Percentiles rank a stretch among this genome's conserved stretches.
These are phyloP conservation scores for Cydia splendana DNA, from an alignment of 1,140 invertebrate species.

Conservation along the genomic window DNA sequence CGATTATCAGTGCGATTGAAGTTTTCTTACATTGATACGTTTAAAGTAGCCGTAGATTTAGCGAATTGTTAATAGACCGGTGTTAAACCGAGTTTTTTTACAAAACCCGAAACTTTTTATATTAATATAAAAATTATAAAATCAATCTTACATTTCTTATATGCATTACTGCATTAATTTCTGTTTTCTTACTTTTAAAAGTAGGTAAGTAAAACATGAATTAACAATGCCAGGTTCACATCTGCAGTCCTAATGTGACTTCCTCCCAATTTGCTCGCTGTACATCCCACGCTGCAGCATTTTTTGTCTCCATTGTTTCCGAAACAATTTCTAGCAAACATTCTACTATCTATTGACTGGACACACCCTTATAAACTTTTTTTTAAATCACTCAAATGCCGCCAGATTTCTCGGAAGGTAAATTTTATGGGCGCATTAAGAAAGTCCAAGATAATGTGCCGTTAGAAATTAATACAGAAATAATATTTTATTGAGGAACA, in stretches of 20 bases:
- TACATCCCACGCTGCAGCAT: slow-evolving; percentile 15
- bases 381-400: slow-evolving; percentile 15
- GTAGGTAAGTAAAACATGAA: neutral
- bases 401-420: slow-evolving; percentile 21
- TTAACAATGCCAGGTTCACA: neutral
- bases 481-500: slow-evolving; percentile 46
- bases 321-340: slow-evolving; percentile 43
- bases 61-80: no score
- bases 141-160: neutral
- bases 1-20: slow-evolving; percentile 33
- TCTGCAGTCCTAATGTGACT: slow-evolving; percentile 24
- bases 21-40: neutral
- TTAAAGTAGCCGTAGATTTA: neutral
- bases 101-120: no score
- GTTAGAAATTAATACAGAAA: slow-evolving; percentile 36
- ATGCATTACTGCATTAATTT: neutral
- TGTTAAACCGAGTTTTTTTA: no score
- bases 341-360: slow-evolving; percentile 43
- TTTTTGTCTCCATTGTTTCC: slow-evolving; percentile 42
- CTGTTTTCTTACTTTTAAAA: neutral
- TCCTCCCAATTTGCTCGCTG: slow-evolving; percentile 26
- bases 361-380: slow-evolving; percentile 40
- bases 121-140: neutral
- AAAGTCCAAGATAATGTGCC: slow-evolving; percentile 24
- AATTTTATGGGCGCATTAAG: slow-evolving; percentile 25